Evolutionary conservation across 1,140 invertebrate genomes (phyloP), one percentile per base, ranked within the genome.

Genomic region (Trachelipus rathkii): DNA sequence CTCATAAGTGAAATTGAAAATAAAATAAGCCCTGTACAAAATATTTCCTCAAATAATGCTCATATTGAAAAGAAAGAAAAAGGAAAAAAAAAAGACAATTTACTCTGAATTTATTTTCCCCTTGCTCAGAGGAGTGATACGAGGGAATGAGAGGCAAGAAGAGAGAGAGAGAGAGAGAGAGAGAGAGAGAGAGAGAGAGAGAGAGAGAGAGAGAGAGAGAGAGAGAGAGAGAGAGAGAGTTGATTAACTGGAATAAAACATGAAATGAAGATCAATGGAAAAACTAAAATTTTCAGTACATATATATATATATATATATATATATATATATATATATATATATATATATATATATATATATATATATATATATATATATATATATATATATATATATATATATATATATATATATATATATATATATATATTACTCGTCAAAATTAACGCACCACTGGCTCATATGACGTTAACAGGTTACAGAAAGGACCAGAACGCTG

Each of bases 321-420:
- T 68, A 21, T 68, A 68, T 68, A 68, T 68, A 68, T 68, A 68
- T 68, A 68, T 68, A 68, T 68, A 68, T 68, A 68, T 19, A 68
- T 68, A 68, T 68, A 68, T 68, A n/a, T n/a, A n/a, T 68, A n/a
- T 68, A 15, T 19, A n/a, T 68, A n/a, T n/a, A n/a, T 67, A 67
- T 67, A 15, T 67, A 15, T 67, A 15, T 67, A 15, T 67, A 15
- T 67, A 15, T 67, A 15, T 67, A 15, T 67, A 15, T 67, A 15
- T 67, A 15, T 67, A 15, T 67, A 15, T 67, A 15, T 67, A 15
- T 67, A 15, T 67, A 15, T 67, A 15, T 67, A 15, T 15, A 67
- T 15, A 67, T 15, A 67, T 15, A 67, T 15, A 67, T 15, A 67
- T 15, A 67, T 15, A 67, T 15, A 67, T 15, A 15, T 15, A 67